These are phyloP conservation scores for Oxycera nigricornis DNA, from an alignment of 2,888 invertebrate genomes.

Conservation along the genomic window DNA sequence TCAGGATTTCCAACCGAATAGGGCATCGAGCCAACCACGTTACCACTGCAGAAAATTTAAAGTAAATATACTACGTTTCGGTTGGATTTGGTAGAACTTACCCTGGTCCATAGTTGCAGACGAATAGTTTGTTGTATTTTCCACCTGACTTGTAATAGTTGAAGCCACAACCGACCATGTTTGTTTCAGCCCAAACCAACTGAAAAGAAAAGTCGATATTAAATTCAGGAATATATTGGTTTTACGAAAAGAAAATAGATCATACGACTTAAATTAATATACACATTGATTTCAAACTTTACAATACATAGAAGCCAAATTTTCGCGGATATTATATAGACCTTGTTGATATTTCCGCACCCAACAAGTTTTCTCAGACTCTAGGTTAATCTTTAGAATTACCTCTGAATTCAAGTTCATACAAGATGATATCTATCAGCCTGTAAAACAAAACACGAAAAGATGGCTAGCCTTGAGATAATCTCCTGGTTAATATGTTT, in stretches of 20 bases:
- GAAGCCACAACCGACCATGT: slow-evolving; percentile 85
- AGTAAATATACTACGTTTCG: too few species aligned
- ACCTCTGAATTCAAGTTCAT: background rate
- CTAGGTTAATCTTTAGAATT: too few species aligned
- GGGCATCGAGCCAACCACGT: slow-evolving; percentile 77
- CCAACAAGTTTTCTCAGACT: slow-evolving; percentile 11
- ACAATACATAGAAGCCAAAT: background rate
- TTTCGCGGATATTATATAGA: background rate
- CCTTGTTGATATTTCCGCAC: slow-evolving; percentile 13
- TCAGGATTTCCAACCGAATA: slow-evolving; percentile 78
- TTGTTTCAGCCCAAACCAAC: slow-evolving; percentile 89
- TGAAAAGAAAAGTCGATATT: slow-evolving; percentile 56
- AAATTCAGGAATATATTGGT: background rate
- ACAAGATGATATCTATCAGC: background rate
- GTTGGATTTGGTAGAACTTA: slow-evolving; percentile 61
- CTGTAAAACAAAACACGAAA: background rate
- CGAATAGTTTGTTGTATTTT: slow-evolving; percentile 82
- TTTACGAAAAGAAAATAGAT: background rate
- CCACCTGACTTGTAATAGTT: slow-evolving; percentile 79
- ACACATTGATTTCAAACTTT: background rate
- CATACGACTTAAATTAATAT: too few species aligned
- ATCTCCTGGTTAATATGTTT: too few species aligned
- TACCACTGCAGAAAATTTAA: slow-evolving; percentile 67
- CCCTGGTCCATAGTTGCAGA: slow-evolving; percentile 86
- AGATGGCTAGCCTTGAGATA: background rate